Conservation (phyloP, 2,113 vertebrate species). For the Chunga burmeisteri region DNA sequence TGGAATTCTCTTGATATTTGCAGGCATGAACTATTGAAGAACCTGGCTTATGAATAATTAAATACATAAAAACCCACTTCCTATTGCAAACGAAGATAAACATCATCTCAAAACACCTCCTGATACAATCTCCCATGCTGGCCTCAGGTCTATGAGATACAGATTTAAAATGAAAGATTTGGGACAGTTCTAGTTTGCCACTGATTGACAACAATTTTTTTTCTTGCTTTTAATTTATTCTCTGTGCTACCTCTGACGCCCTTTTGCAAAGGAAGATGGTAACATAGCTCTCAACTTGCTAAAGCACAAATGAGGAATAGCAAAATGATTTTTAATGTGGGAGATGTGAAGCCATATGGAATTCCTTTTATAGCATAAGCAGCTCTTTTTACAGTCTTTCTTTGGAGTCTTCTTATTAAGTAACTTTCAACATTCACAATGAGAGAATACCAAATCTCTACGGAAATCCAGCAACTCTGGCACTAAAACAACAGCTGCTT, state of each 20-base stretch:
- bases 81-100: constrained; percentile 39
- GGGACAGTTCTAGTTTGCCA: neutral
- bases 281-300: neutral
- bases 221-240: neutral
- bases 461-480: neutral
- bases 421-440: neutral
- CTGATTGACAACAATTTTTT: neutral
- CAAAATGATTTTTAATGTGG: neutral
- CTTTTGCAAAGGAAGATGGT: neutral
- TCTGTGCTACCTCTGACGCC: neutral
- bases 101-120: constrained; percentile 32
- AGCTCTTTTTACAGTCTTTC: neutral
- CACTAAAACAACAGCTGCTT: neutral
- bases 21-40: constrained; percentile 15
- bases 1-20: constrained; percentile 28
- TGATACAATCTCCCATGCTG: neutral
- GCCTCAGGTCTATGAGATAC: neutral
- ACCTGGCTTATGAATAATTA: constrained; percentile 33
- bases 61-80: constrained; percentile 4
- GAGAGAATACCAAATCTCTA: neutral
- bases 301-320: neutral
- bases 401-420: neutral
- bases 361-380: neutral
- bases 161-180: neutral
- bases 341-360: neutral